Percentiles rank a stretch among this genome's conserved stretches.
Conservation (phyloP, 2,888 invertebrate genomes). For the Abscondita cerata region DNA sequence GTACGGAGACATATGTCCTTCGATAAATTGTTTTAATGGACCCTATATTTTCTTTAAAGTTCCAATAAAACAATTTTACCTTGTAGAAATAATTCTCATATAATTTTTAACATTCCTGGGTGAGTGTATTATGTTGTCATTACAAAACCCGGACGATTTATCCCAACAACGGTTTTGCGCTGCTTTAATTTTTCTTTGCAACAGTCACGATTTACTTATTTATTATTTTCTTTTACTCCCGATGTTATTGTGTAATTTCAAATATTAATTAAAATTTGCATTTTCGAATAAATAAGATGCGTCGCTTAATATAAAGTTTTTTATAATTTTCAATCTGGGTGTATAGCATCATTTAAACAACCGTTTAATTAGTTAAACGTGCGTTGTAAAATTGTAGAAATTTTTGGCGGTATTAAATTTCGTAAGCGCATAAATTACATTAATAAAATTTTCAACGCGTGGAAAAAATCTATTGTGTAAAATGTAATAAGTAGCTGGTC, state of each 20-base stretch:
- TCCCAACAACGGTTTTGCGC: neutral
- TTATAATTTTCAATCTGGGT: neutral
- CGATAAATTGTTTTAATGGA: conserved; percentile 28
- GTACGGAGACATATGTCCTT: conserved; percentile 21
- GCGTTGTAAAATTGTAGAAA: no score
- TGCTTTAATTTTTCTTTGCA: conserved; percentile 14
- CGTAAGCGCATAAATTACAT: conserved; percentile 7
- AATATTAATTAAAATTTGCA: conserved; percentile 9
- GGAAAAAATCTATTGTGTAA: conserved; percentile 18
- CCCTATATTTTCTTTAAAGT: conserved; percentile 20
- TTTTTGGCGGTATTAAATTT: neutral
- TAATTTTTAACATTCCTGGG: conserved; percentile 11
- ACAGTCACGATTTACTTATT: conserved; percentile 8
- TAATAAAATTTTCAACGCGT: conserved; percentile 4
- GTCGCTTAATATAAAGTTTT: neutral
- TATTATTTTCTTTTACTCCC: conserved; percentile 1
- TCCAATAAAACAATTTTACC: conserved; percentile 13
- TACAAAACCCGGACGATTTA: conserved; percentile 7
- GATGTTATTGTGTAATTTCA: conserved; percentile 7
- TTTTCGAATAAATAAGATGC: no score
- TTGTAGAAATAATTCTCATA: conserved; percentile 12
- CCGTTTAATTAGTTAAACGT: no score
- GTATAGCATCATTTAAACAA: no score
- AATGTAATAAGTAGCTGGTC: conserved; percentile 25
- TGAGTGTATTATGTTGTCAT: conserved; percentile 16